Conservation (phyloP, 2,888 invertebrate species). For the Heteromurus nitidus region DNA sequence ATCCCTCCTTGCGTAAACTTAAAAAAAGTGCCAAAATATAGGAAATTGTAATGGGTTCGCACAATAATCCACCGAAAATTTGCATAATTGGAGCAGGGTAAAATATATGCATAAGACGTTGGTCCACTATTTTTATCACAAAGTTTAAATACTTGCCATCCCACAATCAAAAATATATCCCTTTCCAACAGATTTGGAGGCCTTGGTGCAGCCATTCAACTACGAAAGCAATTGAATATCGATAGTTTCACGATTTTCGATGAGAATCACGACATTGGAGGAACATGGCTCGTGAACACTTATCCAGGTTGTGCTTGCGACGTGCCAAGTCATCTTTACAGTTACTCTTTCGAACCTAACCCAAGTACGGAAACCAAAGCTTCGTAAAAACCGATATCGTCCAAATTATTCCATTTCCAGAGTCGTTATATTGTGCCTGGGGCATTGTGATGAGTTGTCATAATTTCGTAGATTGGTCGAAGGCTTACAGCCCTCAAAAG, state of each 20-base stretch:
- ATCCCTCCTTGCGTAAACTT: no score
- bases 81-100: slow-evolving; percentile 45
- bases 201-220: slow-evolving; percentile 64
- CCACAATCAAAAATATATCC: no score
- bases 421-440: not conserved
- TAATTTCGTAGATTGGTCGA: slow-evolving; percentile 43
- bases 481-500: slow-evolving; percentile 12
- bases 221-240: slow-evolving; percentile 59
- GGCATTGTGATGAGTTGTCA: not conserved
- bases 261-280: slow-evolving; percentile 63
- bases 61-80: not conserved
- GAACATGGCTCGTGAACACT: slow-evolving; percentile 62
- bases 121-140: no score
- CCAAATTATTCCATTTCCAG: not conserved
- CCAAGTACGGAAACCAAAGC: slow-evolving; percentile 61
- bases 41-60: no score
- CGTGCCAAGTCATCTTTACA: slow-evolving; percentile 63
- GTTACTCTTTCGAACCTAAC: slow-evolving; percentile 66
- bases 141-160: not conserved
- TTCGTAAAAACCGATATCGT: no score
- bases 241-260: slow-evolving; percentile 62
- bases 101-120: no score
- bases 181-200: slow-evolving; percentile 32
- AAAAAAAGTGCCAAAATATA: no score
- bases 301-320: slow-evolving; percentile 64